Conservation (phyloP, 2,797 vertebrate genomes). For the Helicolenus hilgendorfi region DNA sequence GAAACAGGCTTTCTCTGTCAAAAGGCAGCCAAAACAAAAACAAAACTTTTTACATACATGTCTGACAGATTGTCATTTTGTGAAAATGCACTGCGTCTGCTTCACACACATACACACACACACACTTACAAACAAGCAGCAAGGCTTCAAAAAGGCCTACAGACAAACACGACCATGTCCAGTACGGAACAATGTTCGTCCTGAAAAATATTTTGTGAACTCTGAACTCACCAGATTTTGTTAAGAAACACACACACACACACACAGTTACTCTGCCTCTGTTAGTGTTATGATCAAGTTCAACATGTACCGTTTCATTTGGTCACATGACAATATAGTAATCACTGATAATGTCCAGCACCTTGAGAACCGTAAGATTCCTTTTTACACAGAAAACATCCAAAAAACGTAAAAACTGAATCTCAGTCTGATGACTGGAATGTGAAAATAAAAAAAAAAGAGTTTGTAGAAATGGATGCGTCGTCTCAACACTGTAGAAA, state of each 20-base stretch:
- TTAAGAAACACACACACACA: not conserved
- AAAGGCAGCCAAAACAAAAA: not conserved
- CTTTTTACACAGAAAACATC: slow-evolving; percentile 24
- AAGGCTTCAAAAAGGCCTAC: slow-evolving; percentile 8
- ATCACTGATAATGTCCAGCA: slow-evolving; percentile 51
- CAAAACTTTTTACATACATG: not conserved
- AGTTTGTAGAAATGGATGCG: slow-evolving; percentile 38
- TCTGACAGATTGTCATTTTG: not conserved
- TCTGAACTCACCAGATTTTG: not conserved
- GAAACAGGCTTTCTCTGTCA: not conserved
- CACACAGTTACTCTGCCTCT: not conserved
- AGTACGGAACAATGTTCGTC: not conserved
- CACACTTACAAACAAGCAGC: slow-evolving; percentile 22
- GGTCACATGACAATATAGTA: slow-evolving; percentile 38
- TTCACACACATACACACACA: not conserved
- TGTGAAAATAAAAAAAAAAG: slow-evolving; percentile 33
- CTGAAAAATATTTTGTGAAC: not conserved
- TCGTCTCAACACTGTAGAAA: slow-evolving; percentile 60
- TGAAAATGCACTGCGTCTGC: not conserved
- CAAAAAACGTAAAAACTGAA: slow-evolving; percentile 21
- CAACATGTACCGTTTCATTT: slow-evolving; percentile 60
- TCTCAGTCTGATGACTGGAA: slow-evolving; percentile 6
- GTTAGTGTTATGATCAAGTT: slow-evolving; percentile 30
- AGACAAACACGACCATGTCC: not conserved
- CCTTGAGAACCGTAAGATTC: slow-evolving; percentile 27